These are phyloP conservation scores for Lathamus discolor DNA, from an alignment of 2,113 vertebrate genomes.

Conservation along the genomic window DNA sequence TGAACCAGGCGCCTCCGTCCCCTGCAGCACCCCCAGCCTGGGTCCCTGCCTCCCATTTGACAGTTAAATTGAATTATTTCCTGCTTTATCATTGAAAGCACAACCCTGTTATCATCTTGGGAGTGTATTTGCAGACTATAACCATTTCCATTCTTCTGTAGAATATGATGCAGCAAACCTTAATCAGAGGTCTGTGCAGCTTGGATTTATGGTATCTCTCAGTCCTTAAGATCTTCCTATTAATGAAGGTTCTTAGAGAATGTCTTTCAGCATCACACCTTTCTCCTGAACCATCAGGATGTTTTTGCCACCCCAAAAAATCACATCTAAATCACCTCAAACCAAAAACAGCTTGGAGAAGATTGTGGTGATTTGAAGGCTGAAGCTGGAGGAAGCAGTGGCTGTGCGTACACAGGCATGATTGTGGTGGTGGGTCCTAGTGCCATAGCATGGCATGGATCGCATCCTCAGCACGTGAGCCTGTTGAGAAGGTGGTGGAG, in stretches of 20 bases:
- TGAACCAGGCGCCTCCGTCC: rapidly evolving
- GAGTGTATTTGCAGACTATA: slow-evolving; percentile 55
- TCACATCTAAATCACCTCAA: neutral
- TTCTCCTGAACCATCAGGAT: neutral
- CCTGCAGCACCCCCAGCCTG: neutral
- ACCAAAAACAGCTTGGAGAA: neutral
- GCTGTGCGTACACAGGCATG: rapidly evolving
- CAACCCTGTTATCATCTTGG: slow-evolving; percentile 52
- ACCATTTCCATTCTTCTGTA: slow-evolving; percentile 38
- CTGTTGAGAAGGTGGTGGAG: neutral
- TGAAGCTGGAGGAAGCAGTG: neutral
- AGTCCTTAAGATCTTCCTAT: slow-evolving; percentile 46
- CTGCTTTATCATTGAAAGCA: slow-evolving; percentile 57
- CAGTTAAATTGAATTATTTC: slow-evolving; percentile 69
- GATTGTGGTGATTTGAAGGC: neutral
- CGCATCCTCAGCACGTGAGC: rapidly evolving
- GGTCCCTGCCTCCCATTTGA: neutral
- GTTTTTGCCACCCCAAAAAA: neutral
- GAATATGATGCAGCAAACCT: neutral
- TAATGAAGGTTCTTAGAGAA: slow-evolving; percentile 63
- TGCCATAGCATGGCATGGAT: rapidly evolving
- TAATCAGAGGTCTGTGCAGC: slow-evolving; percentile 28
- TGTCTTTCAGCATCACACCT: neutral
- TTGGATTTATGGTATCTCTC: slow-evolving; percentile 39
- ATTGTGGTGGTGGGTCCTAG: neutral